These are phyloP conservation scores for Dasypus novemcinctus DNA, from an alignment of 2,113 vertebrate genomes.

Conservation along the genomic window DNA sequence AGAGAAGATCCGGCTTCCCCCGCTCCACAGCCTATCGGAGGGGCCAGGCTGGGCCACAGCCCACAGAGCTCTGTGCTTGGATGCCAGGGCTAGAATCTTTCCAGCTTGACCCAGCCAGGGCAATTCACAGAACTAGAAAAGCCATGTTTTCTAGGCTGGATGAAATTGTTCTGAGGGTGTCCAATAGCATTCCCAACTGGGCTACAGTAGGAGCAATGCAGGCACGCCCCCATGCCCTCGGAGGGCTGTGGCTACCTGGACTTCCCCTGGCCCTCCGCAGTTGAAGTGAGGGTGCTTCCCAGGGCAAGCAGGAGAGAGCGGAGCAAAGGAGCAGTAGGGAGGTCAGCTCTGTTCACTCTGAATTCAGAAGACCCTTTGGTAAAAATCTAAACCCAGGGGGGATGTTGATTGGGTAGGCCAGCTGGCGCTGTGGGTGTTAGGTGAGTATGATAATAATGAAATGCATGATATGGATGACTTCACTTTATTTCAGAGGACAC, in stretches of 20 bases:
- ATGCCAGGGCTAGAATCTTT: not conserved
- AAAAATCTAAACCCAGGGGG: not conserved
- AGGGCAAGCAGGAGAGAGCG: not conserved
- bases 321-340: not conserved
- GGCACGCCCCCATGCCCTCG: too few relatives aligned
- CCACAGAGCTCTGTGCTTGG: too few relatives aligned
- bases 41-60: not conserved
- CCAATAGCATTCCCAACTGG: not conserved
- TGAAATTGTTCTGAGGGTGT: not conserved
- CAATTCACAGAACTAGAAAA: not conserved
- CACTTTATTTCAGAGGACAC: not conserved
- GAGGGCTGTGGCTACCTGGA: not conserved
- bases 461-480: not conserved
- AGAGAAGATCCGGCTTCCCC: not conserved
- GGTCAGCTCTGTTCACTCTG: not conserved
- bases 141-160: not conserved
- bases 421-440: not conserved
- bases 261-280: not conserved
- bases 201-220: not conserved
- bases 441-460: not conserved
- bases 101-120: not conserved
- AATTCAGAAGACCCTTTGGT: not conserved
- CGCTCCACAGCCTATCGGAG: not conserved
- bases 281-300: not conserved
- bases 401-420: not conserved